Evolutionary conservation across 1,140 invertebrate species (phyloP), one percentile per base, ranked within the genome.

Genomic region (Stenopsyche tienmushanensis): DNA sequence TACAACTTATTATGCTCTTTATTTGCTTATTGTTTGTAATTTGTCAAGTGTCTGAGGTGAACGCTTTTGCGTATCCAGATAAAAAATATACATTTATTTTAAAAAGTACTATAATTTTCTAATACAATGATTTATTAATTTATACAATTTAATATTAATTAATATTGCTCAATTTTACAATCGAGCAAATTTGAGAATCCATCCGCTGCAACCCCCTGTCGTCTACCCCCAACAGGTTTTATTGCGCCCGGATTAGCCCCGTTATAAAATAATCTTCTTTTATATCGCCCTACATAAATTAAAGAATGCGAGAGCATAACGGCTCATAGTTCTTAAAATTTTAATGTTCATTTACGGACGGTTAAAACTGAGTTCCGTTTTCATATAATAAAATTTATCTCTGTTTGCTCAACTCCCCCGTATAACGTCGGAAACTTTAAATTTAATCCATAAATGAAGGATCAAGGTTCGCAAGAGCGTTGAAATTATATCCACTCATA

Each of bases 181-280:
- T 21, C 13, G 45, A n/a, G 9, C 18, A 3, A 39, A 39, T 39
- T 39, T 5, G 13, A 39, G 13, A 39, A 8, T 39, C 5, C 5
- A 39, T 39, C 7, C 29, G 7, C 29, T 39, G 7, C n/a, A 8
- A 5, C 5, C 5, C 29, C 29, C 7, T 39, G 7, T 8, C n/a
- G 52, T 1, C 3, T 17, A 18, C 41, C 29, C 41, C 63, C 52
- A 8, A 10, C 45, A 23, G 17, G 21, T 59, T 65, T 65, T 65
- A 65, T 54, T 54, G 45, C 55, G 8, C 21, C 34, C 15, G 65
- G 65, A 67, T 67, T 67, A 67, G 65, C 29, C 53, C 59, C 42
- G 65, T 67, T 67, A 67, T 67, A 67, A 67, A 67, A 63, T 67
- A 62, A 67, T 67, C 65, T 63, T 54, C 65, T 53, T 65, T 65